Conservation (phyloP, 2,888 invertebrate genomes). For the Deladenus siricidicola region DNA sequence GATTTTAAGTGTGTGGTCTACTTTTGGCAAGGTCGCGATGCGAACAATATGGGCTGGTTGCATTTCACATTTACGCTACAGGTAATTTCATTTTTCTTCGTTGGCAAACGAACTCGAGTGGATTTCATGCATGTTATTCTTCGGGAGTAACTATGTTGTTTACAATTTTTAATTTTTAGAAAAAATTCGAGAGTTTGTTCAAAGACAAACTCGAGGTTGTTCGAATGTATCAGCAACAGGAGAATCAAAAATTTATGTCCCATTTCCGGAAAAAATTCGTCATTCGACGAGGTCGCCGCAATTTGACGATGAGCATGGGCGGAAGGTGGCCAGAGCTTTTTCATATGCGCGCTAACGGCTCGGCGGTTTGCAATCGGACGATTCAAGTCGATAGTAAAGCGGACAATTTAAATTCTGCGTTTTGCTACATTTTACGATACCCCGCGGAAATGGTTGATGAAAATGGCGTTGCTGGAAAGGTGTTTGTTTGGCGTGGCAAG, state of each 20-base stretch:
- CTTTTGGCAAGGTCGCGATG: constrained; percentile 95
- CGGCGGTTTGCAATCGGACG: constrained; percentile 66
- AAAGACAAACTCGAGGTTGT: constrained; percentile 78
- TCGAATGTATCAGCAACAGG: constrained; percentile 93
- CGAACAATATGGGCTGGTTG: constrained; percentile 98
- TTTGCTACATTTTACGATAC: constrained; percentile 66
- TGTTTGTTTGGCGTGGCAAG: constrained; percentile 35
- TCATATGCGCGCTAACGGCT: constrained; percentile 89
- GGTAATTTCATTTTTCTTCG: constrained; percentile 19
- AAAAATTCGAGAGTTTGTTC: constrained; percentile 78
- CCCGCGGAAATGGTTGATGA: constrained; percentile 25
- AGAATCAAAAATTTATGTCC: constrained; percentile 92
- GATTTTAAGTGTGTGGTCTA: constrained; percentile 92
- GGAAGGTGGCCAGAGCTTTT: constrained; percentile 70
- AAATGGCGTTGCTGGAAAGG: constrained; percentile 20
- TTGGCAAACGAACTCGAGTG: no score
- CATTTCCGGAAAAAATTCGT: constrained; percentile 91
- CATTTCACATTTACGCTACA: constrained; percentile 84
- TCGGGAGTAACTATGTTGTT: no score
- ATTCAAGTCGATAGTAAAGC: constrained; percentile 70
- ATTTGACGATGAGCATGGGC: constrained; percentile 28
- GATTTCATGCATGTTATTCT: no score
- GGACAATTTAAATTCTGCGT: constrained; percentile 76
- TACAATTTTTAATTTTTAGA: constrained; percentile 53
- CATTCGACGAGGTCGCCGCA: constrained; percentile 68